phyloP scores from a whole-genome alignment of 2,888 invertebrate species.

The Hyposoter didymator region DNA sequence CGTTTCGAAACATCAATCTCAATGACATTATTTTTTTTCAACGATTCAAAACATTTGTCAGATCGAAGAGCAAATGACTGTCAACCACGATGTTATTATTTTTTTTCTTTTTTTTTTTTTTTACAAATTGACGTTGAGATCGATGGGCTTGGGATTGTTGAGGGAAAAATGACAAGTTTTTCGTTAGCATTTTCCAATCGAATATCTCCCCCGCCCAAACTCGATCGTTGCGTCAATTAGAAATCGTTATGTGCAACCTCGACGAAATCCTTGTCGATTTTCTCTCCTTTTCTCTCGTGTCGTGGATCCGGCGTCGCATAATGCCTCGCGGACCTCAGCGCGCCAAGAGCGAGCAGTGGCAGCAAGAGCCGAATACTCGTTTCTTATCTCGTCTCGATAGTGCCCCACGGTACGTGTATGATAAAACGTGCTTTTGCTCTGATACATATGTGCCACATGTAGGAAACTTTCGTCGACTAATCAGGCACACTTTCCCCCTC shows the following conservation, averaged over 20 bases:
- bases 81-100: not conserved
- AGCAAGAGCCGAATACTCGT: constrained; percentile 52
- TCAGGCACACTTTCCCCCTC: constrained; percentile 54
- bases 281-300: constrained; percentile 19
- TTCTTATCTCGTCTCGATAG: constrained; percentile 63
- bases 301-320: constrained; percentile 47
- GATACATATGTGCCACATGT: constrained; percentile 15
- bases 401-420: constrained; percentile 38
- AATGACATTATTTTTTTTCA: not conserved
- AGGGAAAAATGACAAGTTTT: too few relatives aligned
- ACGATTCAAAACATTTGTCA: not conserved
- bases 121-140: not conserved
- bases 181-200: not conserved
- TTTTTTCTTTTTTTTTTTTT: not conserved
- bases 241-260: constrained; percentile 32
- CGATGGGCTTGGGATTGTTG: too few relatives aligned
- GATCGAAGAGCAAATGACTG: not conserved
- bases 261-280: constrained; percentile 39
- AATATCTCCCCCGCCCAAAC: not conserved
- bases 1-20: too few relatives aligned
- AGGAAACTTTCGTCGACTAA: constrained; percentile 60
- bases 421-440: constrained; percentile 36
- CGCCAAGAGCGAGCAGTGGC: constrained; percentile 25
- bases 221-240: constrained; percentile 49
- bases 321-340: not conserved